Base-by-base conservation (phyloP, 2,113 vertebrate species). In the Melozone crissalis region DNA sequence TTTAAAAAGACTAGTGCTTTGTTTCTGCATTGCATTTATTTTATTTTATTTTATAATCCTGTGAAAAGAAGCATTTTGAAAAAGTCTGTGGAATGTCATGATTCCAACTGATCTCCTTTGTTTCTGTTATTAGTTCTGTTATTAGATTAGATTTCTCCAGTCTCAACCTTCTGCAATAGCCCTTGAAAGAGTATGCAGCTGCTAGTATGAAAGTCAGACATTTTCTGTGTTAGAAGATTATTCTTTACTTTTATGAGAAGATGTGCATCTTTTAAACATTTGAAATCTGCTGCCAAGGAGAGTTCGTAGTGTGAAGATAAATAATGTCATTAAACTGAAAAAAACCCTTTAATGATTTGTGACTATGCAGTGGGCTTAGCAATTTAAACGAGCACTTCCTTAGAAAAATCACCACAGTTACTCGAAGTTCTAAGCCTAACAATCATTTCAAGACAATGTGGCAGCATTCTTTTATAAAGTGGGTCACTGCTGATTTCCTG, bases 281-380 rank as follows among this genome's bases (percentile, higher is more conserved):
- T 92, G 68, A 91, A 91, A 27, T 67, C 44, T 90, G 15, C 67
- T 95, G 55, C 81, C 75, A 93, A 93, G 65, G 57, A 59, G 52
- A 72, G 31, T 80, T 94, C 6, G 1, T 35, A 67, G 43, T 67
- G 49, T 63, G 67, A 89, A 87, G 57, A 80, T 58, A 95, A 95
- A 91, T 90, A 85, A 85, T 52, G 37, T 30, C 66, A 78, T 95
- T 90, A 83, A 84, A 77, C 39, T 65, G 27, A 75, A 91, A 94
- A 78, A 80, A 74, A 16, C 6, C 33, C 86, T 96, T 90, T 81
- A 91, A 94, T 86, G 67, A 61, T 86, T 84, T 41, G 52, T 94
- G 23, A 37, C 15, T 87, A 69, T 65, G 85, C 62, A 73, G 18
- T 65, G 39, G 35, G 21, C 5, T 95, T 82, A 67, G 52, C 59